These are phyloP conservation scores for Prosopocoilus inquinatus DNA, from an alignment of 2,888 invertebrate genomes.

Conservation along the genomic window DNA sequence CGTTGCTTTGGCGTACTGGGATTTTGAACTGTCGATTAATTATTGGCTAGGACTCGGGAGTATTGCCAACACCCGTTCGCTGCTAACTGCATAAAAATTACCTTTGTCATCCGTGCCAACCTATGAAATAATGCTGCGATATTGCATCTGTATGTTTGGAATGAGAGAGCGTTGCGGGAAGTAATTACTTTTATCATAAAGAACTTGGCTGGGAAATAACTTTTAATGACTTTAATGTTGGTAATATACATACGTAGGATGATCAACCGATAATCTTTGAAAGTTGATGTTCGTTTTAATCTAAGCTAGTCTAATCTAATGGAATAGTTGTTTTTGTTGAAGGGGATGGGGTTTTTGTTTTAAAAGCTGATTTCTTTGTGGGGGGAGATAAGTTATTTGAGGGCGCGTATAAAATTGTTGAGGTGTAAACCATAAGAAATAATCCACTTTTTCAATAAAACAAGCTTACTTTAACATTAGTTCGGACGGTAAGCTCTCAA, in stretches of 20 bases:
- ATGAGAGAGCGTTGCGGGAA: too few relatives aligned
- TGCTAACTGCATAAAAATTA: constrained; percentile 5
- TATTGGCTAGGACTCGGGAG: background rate
- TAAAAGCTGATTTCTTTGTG: too few relatives aligned
- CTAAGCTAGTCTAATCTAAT: too few relatives aligned
- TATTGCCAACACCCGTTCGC: constrained; percentile 2
- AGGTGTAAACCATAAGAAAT: constrained; percentile 2
- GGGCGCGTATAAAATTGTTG: background rate
- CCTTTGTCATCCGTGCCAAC: background rate
- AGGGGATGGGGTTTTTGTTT: too few relatives aligned
- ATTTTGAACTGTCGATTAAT: constrained; percentile 5
- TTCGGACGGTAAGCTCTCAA: constrained; percentile 1
- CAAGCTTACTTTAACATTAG: constrained; percentile 3
- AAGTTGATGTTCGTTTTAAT: too few relatives aligned
- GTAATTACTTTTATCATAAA: too few relatives aligned
- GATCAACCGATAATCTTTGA: too few relatives aligned
- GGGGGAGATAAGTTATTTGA: too few relatives aligned
- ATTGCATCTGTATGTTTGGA: background rate
- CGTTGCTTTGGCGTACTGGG: constrained; percentile 1
- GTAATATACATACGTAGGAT: too few relatives aligned
- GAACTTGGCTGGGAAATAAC: too few relatives aligned
- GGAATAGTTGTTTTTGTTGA: too few relatives aligned
- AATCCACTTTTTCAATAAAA: constrained; percentile 5
- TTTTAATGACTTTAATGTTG: too few relatives aligned
- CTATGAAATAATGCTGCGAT: background rate